A percentile compares a stretch with the other conserved stretches of the same genome.
Conservation (phyloP, 1,140 invertebrate genomes). For the Pteromalus puparum region DNA sequence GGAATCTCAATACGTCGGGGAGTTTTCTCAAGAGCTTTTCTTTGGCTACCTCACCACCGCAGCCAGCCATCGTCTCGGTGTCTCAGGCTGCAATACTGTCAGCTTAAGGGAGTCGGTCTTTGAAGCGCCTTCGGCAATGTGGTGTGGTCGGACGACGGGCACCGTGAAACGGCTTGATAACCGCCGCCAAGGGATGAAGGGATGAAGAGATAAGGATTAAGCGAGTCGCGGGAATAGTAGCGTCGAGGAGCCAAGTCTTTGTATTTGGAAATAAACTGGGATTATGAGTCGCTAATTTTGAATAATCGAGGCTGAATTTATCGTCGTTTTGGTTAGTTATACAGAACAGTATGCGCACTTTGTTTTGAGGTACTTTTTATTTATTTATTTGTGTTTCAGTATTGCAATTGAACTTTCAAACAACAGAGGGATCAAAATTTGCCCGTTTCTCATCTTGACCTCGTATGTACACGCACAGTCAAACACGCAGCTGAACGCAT, state of each 20-base stretch:
- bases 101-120: not conserved
- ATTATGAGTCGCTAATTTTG: not conserved
- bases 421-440: too few relatives aligned
- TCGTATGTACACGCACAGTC: too few relatives aligned
- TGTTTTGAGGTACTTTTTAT: too few relatives aligned
- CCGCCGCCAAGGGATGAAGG: not conserved
- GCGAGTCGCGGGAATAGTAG: not conserved
- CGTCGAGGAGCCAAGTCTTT: not conserved
- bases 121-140: not conserved
- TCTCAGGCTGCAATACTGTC: slow-evolving; percentile 4
- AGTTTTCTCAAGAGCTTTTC: slow-evolving; percentile 31
- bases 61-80: not conserved
- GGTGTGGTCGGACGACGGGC: not conserved
- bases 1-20: slow-evolving; percentile 47
- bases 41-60: not conserved
- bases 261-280: not conserved
- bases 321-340: not conserved
- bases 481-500: too few relatives aligned
- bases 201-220: slow-evolving; percentile 25
- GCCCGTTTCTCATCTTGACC: too few relatives aligned
- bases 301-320: not conserved
- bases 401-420: too few relatives aligned
- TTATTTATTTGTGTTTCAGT: too few relatives aligned
- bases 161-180: not conserved
- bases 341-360: too few relatives aligned